A percentile compares a stretch with the other conserved stretches of the same genome.
These are phyloP conservation scores for Hirtodrosophila alboralis DNA, from an alignment of 2,888 invertebrate genomes.

Conservation along the genomic window DNA sequence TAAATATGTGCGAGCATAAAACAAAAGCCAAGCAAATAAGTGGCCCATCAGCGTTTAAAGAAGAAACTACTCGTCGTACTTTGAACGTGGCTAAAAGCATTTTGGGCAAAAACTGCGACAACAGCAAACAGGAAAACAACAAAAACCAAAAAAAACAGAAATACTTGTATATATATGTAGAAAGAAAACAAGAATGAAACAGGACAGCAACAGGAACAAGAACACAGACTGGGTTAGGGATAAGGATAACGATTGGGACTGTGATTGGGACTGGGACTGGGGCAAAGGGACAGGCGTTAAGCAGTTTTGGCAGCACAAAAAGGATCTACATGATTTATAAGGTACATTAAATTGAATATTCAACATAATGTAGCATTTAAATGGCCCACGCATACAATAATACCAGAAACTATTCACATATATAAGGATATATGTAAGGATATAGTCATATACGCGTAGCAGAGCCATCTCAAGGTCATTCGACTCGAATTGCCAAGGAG, in stretches of 20 bases:
- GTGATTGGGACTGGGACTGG: not conserved
- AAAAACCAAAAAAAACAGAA: no score
- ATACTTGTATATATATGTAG: no score
- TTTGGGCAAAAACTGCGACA: conserved; percentile 36
- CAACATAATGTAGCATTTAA: conserved; percentile 77
- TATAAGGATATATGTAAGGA: no score
- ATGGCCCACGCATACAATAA: conserved; percentile 58
- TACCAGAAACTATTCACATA: conserved; percentile 32
- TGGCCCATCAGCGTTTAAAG: conserved; percentile 26
- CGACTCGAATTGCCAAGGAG: conserved; percentile 34
- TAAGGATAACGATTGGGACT: not conserved
- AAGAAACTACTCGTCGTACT: conserved; percentile 26
- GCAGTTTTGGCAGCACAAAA: conserved; percentile 37
- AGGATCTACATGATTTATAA: conserved; percentile 75
- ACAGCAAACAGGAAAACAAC: conserved; percentile 20
- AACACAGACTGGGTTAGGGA: not conserved
- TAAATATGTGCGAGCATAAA: conserved; percentile 40
- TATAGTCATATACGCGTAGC: conserved; percentile 14
- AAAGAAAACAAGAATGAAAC: conserved; percentile 16
- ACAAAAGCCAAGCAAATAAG: conserved; percentile 15
- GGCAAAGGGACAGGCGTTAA: conserved; percentile 28
- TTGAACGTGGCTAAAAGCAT: conserved; percentile 36
- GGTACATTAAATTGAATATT: conserved; percentile 76
- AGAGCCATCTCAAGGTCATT: conserved; percentile 49
- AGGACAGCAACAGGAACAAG: conserved; percentile 12